These are phyloP conservation scores for Drosophila paucipuncta DNA, from an alignment of 2,888 invertebrate species.

Conservation along the genomic window DNA sequence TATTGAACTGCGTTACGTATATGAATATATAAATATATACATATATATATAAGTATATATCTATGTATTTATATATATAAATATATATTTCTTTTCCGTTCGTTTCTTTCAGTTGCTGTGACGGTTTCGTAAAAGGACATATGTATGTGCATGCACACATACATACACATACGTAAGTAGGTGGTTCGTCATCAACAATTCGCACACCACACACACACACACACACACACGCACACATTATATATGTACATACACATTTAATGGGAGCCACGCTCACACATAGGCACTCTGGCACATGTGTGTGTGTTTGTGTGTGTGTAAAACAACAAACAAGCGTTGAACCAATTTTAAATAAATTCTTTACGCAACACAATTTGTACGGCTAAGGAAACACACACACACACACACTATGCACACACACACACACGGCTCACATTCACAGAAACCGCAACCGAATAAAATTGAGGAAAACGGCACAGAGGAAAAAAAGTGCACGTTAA, in stretches of 20 bases:
- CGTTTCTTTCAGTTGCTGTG: conserved; percentile 57
- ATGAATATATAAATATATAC: not conserved
- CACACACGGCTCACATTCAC: conserved; percentile 29
- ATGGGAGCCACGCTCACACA: conserved; percentile 27
- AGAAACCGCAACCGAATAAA: conserved; percentile 43
- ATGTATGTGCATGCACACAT: not conserved
- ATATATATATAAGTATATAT: not conserved
- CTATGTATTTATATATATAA: not conserved
- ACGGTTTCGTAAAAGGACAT: conserved; percentile 45
- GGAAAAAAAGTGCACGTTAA: conserved; percentile 69
- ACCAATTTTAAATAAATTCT: conserved; percentile 64
- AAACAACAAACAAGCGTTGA: conserved; percentile 51
- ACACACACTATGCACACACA: conserved; percentile 9
- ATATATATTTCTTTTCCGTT: conserved; percentile 6
- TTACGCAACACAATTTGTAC: conserved; percentile 62
- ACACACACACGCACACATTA: conserved; percentile 31
- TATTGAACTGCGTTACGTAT: conserved; percentile 76
- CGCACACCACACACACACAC: conserved; percentile 22
- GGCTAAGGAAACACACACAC: conserved; percentile 5
- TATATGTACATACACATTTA: conserved; percentile 36
- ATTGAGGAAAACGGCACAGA: conserved; percentile 47
- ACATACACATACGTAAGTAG: conserved; percentile 49
- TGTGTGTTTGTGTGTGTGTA: conserved; percentile 25
- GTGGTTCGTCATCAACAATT: conserved; percentile 75
- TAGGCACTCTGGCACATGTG: conserved; percentile 12